Percentiles rank a stretch among this genome's conserved stretches.
Conservation (phyloP, 2,797 vertebrate species). For the Phataginus tricuspis region DNA sequence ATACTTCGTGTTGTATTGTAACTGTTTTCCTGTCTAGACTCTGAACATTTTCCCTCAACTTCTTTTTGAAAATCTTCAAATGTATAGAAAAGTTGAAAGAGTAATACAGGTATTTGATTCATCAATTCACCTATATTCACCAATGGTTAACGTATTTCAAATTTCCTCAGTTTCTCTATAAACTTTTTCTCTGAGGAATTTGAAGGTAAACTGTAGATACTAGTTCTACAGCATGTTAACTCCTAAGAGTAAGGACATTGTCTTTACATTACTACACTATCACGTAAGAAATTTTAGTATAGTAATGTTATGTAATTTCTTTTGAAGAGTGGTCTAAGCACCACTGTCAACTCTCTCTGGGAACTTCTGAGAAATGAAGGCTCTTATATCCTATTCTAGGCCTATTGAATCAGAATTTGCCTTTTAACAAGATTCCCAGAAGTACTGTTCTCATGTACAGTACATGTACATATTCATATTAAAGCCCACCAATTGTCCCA, state of each 20-base stretch:
- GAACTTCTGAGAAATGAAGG: neutral
- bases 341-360: neutral
- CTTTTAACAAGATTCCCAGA: conserved; percentile 36
- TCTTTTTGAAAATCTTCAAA: neutral
- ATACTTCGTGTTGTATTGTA: neutral
- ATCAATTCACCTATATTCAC: neutral
- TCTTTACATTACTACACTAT: neutral
- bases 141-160: neutral
- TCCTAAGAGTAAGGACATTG: neutral
- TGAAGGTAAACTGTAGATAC: neutral
- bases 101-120: neutral
- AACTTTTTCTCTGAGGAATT: neutral
- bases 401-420: neutral
- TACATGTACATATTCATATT: neutral
- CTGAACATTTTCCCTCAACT: neutral
- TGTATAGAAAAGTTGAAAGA: neutral
- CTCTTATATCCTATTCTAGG: neutral
- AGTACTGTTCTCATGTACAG: neutral
- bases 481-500: neutral
- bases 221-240: neutral
- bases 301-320: neutral
- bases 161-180: neutral
- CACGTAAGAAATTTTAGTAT: neutral
- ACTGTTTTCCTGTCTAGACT: neutral
- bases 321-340: neutral